These are phyloP conservation scores for Cephalopterus ornatus DNA, from an alignment of 2,113 vertebrate species.

Conservation along the genomic window DNA sequence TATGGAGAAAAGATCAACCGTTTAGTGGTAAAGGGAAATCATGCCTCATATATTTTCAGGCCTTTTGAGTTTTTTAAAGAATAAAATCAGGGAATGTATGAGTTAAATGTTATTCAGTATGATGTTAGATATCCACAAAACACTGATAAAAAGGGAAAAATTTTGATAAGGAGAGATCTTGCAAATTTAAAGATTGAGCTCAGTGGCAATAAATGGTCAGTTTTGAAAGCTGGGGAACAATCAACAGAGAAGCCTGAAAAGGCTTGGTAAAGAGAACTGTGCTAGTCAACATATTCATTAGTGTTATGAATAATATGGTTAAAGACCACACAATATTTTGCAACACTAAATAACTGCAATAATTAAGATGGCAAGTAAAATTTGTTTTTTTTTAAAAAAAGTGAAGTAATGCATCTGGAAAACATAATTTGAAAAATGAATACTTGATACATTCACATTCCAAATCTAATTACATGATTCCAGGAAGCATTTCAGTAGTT, in stretches of 20 bases:
- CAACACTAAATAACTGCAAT: neutral
- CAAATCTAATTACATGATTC: neutral
- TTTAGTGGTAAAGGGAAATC: neutral
- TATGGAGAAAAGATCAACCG: neutral
- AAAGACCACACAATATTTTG: neutral
- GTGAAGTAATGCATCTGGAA: neutral
- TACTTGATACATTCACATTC: rapidly evolving
- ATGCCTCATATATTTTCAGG: neutral
- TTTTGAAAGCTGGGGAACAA: neutral
- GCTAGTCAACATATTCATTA: neutral
- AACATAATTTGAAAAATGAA: neutral
- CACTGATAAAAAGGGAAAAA: neutral
- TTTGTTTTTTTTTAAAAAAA: neutral
- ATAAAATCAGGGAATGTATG: neutral
- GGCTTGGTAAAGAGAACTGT: neutral
- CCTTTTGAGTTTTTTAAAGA: neutral
- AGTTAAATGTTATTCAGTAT: neutral
- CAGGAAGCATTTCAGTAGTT: neutral
- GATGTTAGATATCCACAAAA: neutral
- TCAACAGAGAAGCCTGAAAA: neutral
- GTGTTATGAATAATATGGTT: neutral
- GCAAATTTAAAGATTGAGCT: neutral
- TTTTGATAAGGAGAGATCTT: neutral
- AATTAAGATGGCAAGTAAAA: neutral
- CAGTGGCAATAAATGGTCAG: neutral